These are phyloP conservation scores for Mormyrus proboscirostris DNA, from an alignment of 2,797 vertebrate genomes.

Conservation along the genomic window DNA sequence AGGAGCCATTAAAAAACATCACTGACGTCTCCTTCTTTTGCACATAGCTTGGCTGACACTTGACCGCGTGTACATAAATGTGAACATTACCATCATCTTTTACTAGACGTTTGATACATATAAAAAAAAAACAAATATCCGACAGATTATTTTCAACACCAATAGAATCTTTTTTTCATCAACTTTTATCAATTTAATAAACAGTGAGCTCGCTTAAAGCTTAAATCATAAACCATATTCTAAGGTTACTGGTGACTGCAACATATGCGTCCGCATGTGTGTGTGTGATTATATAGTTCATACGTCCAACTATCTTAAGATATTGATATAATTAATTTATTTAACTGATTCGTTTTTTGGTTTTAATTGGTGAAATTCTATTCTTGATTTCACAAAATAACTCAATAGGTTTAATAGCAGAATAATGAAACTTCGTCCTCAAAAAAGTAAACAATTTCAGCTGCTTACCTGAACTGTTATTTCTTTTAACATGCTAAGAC, in stretches of 20 bases:
- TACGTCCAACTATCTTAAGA: background rate
- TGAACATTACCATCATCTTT: background rate
- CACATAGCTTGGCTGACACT: background rate
- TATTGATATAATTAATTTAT: conserved; percentile 2
- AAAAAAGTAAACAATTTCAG: background rate
- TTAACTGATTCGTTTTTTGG: background rate
- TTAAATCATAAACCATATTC: background rate
- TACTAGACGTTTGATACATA: background rate
- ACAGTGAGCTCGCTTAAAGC: background rate
- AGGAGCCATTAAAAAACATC: background rate
- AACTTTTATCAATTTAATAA: conserved; percentile 1
- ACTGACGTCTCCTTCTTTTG: background rate
- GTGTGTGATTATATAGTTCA: background rate
- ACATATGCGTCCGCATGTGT: background rate
- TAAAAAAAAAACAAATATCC: background rate
- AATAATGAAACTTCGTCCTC: conserved; percentile 10
- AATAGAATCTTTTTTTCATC: background rate
- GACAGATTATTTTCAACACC: background rate
- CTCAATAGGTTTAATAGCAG: background rate
- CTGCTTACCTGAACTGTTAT: conserved; percentile 22
- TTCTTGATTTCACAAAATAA: background rate
- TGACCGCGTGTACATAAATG: background rate
- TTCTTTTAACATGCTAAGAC: conserved; percentile 23
- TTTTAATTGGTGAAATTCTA: background rate
- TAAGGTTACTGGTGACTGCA: background rate